Evolutionary conservation across 1,140 invertebrate species (phyloP), one percentile per base, ranked within the genome.

Genomic region (Paralvinella palmiformis): DNA sequence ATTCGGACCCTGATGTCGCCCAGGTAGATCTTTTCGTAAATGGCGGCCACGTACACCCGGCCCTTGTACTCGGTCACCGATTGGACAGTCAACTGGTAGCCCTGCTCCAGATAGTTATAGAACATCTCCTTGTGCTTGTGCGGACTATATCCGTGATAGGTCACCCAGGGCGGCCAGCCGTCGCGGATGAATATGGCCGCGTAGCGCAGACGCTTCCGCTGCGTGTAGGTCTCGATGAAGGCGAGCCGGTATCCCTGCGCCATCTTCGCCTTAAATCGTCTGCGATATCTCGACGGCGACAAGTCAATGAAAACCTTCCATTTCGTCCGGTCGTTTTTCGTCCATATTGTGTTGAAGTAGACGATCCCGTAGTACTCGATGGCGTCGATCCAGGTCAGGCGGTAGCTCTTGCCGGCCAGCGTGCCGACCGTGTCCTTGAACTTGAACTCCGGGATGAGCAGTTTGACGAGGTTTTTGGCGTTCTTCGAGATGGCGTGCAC

Each of bases 331-430:
- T 65, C 63, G 56, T 65, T 65, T 48, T 65, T 50, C 24, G 41
- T 59, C 63, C 63, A 65, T 17, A 65, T 44, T 15, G 57, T 48
- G 63, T 65, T 65, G 63, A 65, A 65, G 44, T 45, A 65, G 17
- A 65, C 55, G 15, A 50, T 22, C 7, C 63, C 63, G 41, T 29
- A 33, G n/a, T 65, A 37, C 44, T 65, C 48, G 48, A 60, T 48
- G 1, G 53, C 63, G 37, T 65, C 63, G 31, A 65, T 20, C 63
- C 63, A 65, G 20, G 44, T 52, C 35, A 59, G 44, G 10, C 56
- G 56, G 57, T 59, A 65, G 22, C 41, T 24, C 29, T 44, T n/a
- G 20, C 36, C n/a, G 27, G 63, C 59, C 17, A 60, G 22, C 24
- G 24, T 24, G 17, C 27, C 48, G 36, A 65, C 27, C n/a, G 53